Base-by-base conservation (phyloP, 2,113 vertebrate genomes). In the Leptodactylus fuscus region DNA sequence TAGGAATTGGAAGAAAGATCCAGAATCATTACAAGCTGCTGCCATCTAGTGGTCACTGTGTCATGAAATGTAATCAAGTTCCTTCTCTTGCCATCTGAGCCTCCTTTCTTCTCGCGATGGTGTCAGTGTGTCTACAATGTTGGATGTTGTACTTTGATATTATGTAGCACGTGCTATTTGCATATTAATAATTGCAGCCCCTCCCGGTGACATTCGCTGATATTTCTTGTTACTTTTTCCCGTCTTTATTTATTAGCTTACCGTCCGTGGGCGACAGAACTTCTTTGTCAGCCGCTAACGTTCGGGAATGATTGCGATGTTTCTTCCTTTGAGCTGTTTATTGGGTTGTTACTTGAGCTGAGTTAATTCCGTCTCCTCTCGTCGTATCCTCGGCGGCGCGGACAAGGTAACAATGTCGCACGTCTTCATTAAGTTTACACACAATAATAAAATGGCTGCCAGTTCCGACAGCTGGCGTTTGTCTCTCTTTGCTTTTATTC, bases 401-500 rank as follows among this genome's bases (percentile, higher is more conserved):
- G 27, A 8, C 24, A 5, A 32, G 62, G 81, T 49, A 51, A 67
- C 60, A 70, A 70, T 69, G 60, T 82, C n/a, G 29, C 60, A 51
- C 32, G 44, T 82, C 81, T 82, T 82, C 81, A 82, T 82, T 82
- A 70, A 46, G 27, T 69, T 82, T 82, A 82, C 65, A 70, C 44
- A 70, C 46, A 48, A 82, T 82, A 82, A 82, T 82, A 82, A 82
- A 82, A 71, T 51, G 60, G 62, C 62, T 70, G 46, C 41, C 53
- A 70, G 65, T 60, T 32, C 36, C 22, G 81, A 70, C 81, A 70
- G 81, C 41, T 18, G 62, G 27, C 12, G 65, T 82, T 82, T 51
- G 77, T 79, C 77, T 79, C 49, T 49, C 60, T 81, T 62, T 67
- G 79, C 44, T 81, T 81, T 81, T 81, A 81, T 81, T 81, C 79